Evolutionary conservation across 2,113 vertebrate genomes (phyloP).

Genomic region (Penelope pileata): DNA sequence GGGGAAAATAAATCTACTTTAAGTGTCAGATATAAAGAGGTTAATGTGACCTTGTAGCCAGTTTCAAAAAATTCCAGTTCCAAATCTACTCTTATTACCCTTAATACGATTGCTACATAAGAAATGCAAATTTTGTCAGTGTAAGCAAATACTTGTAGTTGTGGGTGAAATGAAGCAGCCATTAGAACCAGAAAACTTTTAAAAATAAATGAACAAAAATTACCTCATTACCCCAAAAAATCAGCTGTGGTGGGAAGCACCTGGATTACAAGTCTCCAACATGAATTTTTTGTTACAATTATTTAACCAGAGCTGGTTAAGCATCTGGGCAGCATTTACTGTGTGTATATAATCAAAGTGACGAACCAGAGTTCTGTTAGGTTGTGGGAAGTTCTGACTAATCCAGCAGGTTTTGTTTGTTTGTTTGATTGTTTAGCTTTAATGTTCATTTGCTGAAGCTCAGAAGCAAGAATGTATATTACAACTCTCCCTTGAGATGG

Average conservation of each 20-base stretch:
- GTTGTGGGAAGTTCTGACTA: background rate
- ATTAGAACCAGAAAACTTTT: background rate
- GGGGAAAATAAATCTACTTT: background rate
- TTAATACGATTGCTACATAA: background rate
- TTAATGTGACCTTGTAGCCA: background rate
- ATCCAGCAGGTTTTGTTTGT: background rate
- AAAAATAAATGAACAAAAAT: background rate
- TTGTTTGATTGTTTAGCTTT: background rate
- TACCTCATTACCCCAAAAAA: background rate
- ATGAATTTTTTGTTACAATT: background rate
- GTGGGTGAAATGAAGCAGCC: background rate
- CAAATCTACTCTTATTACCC: background rate
- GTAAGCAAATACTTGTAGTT: background rate
- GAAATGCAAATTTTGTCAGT: background rate
- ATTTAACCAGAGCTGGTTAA: background rate
- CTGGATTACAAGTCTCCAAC: background rate
- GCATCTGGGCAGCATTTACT: background rate
- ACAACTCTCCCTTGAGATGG: slow-evolving; percentile 34
- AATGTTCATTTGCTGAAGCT: slow-evolving; percentile 30
- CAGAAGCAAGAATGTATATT: slow-evolving; percentile 27
- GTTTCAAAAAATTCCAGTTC: background rate
- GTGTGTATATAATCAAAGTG: background rate
- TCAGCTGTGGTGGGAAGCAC: background rate
- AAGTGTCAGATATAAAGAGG: background rate
- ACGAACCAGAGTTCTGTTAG: background rate